Evolutionary conservation across 2,113 vertebrate species (phyloP).

Genomic region (Martes martes): DNA sequence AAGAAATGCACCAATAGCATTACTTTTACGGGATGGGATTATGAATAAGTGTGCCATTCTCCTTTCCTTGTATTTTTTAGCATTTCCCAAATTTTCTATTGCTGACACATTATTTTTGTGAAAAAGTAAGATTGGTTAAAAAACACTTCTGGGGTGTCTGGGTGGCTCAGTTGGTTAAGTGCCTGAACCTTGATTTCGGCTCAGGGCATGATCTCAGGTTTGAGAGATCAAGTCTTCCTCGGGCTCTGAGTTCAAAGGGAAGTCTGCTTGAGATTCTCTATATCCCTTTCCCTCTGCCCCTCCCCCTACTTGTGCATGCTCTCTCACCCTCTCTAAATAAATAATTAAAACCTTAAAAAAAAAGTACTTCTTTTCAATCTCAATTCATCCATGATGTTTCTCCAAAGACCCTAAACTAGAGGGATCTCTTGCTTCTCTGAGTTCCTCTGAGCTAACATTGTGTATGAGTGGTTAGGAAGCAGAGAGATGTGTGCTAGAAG

Average conservation of each 20-base stretch:
- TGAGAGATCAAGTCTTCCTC: background rate
- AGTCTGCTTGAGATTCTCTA: background rate
- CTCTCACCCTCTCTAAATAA: background rate
- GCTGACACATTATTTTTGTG: background rate
- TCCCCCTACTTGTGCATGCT: background rate
- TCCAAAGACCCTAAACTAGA: background rate
- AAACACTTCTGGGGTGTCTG: background rate
- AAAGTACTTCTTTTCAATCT: background rate
- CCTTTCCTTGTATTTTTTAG: background rate
- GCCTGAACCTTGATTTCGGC: background rate
- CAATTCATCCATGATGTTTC: background rate
- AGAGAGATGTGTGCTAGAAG: background rate
- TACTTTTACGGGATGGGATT: background rate
- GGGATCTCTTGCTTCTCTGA: background rate
- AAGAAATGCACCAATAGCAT: background rate
- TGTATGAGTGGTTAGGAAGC: background rate
- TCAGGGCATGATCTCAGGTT: background rate
- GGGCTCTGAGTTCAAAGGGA: background rate
- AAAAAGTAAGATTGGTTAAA: slow-evolving; percentile 35
- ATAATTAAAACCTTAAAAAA: background rate
- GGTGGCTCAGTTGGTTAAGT: background rate
- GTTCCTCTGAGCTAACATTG: background rate
- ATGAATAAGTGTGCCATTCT: background rate
- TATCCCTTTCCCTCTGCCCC: background rate
- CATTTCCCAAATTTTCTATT: background rate